Evolutionary conservation across 2,888 invertebrate genomes (phyloP).

Genomic region (Theristus sp.): DNA sequence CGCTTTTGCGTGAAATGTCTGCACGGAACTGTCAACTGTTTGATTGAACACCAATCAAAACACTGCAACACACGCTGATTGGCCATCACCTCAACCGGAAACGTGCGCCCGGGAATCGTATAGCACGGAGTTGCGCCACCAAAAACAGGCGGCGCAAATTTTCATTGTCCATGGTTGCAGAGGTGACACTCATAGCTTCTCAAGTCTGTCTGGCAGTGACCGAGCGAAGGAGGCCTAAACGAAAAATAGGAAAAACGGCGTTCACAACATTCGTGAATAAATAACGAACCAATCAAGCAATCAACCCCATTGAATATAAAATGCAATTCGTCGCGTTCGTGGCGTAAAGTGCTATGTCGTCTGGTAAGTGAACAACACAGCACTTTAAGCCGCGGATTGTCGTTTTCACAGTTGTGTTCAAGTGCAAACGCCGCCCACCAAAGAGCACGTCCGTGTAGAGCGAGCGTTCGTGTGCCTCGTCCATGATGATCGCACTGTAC

Average conservation of each 20-base stretch:
- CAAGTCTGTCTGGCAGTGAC: conserved; percentile 68
- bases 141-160: conserved; percentile 95
- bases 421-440: conserved; percentile 54
- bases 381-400: too few relatives aligned
- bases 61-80: conserved; percentile 64
- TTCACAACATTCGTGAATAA: neutral
- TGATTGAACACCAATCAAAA: conserved; percentile 38
- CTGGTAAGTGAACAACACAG: too few relatives aligned
- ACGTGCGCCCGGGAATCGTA: conserved; percentile 89
- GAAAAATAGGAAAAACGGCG: neutral
- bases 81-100: conserved; percentile 63
- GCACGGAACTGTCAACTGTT: neutral
- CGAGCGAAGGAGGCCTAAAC: conserved; percentile 16
- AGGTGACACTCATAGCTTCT: conserved; percentile 86
- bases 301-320: neutral
- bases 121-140: conserved; percentile 98
- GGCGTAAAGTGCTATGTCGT: too few relatives aligned
- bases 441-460: conserved; percentile 95
- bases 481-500: conserved; percentile 96
- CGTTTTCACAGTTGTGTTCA: too few relatives aligned
- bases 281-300: neutral
- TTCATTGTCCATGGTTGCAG: conserved; percentile 94
- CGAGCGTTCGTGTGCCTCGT: conserved; percentile 96
- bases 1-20: conserved; percentile 56
- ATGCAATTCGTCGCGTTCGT: too few relatives aligned